A percentile compares a stretch with the other conserved stretches of the same genome.
Evolutionary conservation across 2,888 invertebrate genomes (phyloP).

Genomic region (Balanococcus diminutus): DNA sequence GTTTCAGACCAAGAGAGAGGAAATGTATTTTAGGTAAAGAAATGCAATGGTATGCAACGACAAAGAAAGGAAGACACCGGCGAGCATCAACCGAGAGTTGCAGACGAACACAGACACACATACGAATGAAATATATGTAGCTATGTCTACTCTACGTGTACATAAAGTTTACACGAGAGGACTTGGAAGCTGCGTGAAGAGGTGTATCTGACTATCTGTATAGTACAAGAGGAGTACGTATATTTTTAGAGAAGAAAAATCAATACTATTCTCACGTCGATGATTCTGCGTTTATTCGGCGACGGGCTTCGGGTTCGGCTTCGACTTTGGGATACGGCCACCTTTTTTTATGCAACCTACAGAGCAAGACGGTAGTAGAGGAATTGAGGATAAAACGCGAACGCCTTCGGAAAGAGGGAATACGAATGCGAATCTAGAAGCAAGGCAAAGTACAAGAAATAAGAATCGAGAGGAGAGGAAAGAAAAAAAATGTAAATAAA

Average conservation of each 20-base stretch:
- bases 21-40: neutral
- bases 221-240: neutral
- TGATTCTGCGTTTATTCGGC: conserved; percentile 30
- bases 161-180: neutral
- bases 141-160: too few species aligned
- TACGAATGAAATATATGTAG: neutral
- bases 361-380: neutral
- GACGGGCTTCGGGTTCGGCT: neutral
- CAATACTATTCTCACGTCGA: conserved; percentile 35
- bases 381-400: too few species aligned
- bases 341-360: neutral
- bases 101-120: neutral
- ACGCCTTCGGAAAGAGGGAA: neutral
- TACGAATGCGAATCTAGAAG: neutral
- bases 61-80: neutral
- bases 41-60: neutral
- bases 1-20: too few species aligned
- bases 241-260: conserved; percentile 40
- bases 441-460: neutral
- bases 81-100: neutral
- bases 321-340: neutral
- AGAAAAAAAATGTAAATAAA: neutral
- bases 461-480: neutral
- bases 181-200: neutral
- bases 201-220: neutral